Percentiles rank a stretch among this genome's conserved stretches.
Evolutionary conservation across 2,113 vertebrate species (phyloP).

Genomic region (Notothenia coriiceps): DNA sequence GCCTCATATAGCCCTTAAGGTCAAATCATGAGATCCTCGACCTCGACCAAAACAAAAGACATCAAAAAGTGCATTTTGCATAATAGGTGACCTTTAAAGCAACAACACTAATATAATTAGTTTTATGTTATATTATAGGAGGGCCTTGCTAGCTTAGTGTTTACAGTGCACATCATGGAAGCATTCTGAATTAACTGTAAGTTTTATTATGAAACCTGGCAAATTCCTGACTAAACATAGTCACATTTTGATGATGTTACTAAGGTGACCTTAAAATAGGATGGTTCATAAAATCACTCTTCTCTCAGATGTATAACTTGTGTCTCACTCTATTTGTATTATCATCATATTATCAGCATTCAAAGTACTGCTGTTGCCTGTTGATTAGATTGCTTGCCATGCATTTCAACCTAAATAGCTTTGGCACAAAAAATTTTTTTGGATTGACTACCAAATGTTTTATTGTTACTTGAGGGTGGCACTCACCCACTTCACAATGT

Average conservation of each 20-base stretch:
- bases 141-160: too few relatives aligned
- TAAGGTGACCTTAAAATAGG: background rate
- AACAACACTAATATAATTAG: too few relatives aligned
- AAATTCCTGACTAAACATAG: too few relatives aligned
- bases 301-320: background rate
- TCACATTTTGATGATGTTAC: background rate
- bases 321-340: background rate
- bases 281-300: background rate
- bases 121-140: too few relatives aligned
- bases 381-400: background rate
- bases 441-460: background rate
- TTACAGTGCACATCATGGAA: too few relatives aligned
- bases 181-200: too few relatives aligned
- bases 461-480: background rate
- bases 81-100: too few relatives aligned
- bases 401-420: background rate
- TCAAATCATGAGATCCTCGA: too few relatives aligned
- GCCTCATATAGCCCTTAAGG: too few relatives aligned
- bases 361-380: background rate
- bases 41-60: too few relatives aligned
- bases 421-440: background rate
- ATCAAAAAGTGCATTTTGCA: too few relatives aligned
- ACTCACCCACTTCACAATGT: conserved; percentile 96
- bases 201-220: too few relatives aligned
- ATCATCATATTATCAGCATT: background rate